These are phyloP conservation scores for Gavia stellata DNA, from an alignment of 2,113 vertebrate species.

Conservation along the genomic window DNA sequence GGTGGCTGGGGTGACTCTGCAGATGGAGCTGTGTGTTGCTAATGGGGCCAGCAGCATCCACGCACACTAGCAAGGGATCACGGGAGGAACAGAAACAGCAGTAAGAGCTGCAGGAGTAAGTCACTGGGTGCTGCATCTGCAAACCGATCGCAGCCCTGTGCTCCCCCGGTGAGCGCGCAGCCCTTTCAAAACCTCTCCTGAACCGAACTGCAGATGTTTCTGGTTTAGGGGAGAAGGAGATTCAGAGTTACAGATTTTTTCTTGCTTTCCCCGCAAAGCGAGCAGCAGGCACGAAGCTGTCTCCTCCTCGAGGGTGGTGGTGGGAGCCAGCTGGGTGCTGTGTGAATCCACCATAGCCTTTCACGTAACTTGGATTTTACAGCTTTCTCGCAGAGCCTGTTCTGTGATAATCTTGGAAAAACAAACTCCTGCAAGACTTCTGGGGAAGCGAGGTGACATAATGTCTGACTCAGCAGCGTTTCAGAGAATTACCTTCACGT, in stretches of 20 bases:
- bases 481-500: background rate
- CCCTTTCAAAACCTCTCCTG: background rate
- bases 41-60: background rate
- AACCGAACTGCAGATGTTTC: background rate
- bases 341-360: fast-evolving
- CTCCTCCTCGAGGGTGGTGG: background rate
- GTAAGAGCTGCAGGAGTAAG: background rate
- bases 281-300: background rate
- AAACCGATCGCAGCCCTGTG: background rate
- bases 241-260: background rate
- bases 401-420: background rate
- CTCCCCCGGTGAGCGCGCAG: fast-evolving
- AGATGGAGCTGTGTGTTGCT: background rate
- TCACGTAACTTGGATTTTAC: background rate
- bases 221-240: background rate
- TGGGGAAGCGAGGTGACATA: background rate
- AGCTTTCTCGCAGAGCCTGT: background rate
- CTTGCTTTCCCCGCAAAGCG: background rate
- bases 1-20: background rate
- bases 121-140: background rate
- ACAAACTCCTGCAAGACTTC: background rate
- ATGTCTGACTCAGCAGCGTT: fast-evolving
- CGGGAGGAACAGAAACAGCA: background rate
- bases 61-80: background rate
- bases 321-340: background rate